phyloP scores from a whole-genome alignment of 2,888 invertebrate genomes.

The Mactromeris polynyma region DNA sequence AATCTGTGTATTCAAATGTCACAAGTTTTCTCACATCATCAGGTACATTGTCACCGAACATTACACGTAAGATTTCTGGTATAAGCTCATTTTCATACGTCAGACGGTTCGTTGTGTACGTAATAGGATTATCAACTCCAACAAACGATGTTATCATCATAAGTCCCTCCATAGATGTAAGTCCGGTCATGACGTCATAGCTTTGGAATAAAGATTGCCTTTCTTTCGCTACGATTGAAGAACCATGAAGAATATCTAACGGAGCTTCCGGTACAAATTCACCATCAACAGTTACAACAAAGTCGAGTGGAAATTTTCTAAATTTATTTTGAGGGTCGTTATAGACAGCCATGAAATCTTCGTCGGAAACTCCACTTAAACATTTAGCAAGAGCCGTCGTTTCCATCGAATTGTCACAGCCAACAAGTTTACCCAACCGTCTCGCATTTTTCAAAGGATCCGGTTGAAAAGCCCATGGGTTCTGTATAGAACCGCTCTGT shows the following conservation, averaged over 20 bases:
- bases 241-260: conserved; percentile 93
- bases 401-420: conserved; percentile 60
- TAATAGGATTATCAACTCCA: conserved; percentile 95
- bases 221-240: conserved; percentile 89
- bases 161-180: conserved; percentile 96
- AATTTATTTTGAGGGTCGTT: conserved; percentile 14
- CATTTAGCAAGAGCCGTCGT: conserved; percentile 10
- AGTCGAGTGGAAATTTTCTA: conserved; percentile 84
- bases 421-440: conserved; percentile 84
- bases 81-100: conserved; percentile 33
- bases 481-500: conserved; percentile 72
- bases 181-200: conserved; percentile 94
- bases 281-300: conserved; percentile 96
- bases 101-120: conserved; percentile 38
- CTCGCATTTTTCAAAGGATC: conserved; percentile 90
- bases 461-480: conserved; percentile 70
- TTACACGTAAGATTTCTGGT: conserved; percentile 30
- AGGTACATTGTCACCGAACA: conserved; percentile 39
- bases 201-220: conserved; percentile 32
- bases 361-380: conserved; percentile 24
- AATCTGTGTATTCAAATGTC: conserved; percentile 45
- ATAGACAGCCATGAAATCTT: conserved; percentile 53
- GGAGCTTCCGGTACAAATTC: conserved; percentile 89
- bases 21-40: conserved; percentile 25
- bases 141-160: conserved; percentile 37